phyloP scores from a whole-genome alignment of 2,888 invertebrate genomes.

The Pecten maximus region DNA sequence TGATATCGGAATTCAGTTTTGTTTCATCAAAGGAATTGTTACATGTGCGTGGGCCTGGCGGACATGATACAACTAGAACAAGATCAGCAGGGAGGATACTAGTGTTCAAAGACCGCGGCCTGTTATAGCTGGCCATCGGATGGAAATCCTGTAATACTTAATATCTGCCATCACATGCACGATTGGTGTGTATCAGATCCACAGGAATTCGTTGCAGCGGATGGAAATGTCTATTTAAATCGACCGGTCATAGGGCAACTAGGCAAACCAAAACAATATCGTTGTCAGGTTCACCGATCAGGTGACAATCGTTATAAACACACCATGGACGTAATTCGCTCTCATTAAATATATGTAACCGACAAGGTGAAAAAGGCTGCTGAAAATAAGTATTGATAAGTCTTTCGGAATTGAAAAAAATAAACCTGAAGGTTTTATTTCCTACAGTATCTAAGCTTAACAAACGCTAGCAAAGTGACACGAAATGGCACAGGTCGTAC shows the following conservation, averaged over 20 bases:
- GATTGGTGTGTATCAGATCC: background rate
- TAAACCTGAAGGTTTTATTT: no score
- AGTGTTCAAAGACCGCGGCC: background rate
- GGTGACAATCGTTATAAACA: background rate
- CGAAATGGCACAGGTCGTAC: no score
- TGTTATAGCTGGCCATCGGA: background rate
- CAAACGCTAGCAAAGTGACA: no score
- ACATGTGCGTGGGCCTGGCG: background rate
- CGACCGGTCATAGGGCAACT: background rate
- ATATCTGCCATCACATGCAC: background rate
- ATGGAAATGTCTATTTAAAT: background rate
- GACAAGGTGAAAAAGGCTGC: background rate
- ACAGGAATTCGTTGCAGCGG: background rate
- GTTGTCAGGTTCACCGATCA: background rate
- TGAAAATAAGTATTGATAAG: background rate
- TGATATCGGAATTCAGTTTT: background rate
- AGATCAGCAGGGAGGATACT: background rate
- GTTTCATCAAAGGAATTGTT: background rate
- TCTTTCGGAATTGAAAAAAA: no score
- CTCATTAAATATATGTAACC: background rate
- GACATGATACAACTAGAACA: background rate
- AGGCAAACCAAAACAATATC: background rate
- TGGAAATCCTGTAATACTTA: background rate
- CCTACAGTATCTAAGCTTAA: no score
- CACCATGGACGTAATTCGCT: background rate